phyloP scores from a whole-genome alignment of 2,888 invertebrate species.

The Ophion costatus region DNA sequence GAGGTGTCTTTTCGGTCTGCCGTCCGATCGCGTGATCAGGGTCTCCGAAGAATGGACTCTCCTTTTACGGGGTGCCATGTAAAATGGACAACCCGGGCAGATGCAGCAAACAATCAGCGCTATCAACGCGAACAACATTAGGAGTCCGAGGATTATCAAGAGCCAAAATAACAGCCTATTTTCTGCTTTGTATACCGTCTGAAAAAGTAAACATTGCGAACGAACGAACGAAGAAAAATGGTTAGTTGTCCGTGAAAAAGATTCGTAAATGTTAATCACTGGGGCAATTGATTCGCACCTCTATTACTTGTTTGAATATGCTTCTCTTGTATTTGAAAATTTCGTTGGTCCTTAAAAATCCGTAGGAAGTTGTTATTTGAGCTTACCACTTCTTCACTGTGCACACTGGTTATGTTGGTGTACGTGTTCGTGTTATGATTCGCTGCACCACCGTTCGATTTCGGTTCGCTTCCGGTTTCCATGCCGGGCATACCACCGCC shows the following conservation, averaged over 20 bases:
- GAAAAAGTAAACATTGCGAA: constrained; percentile 79
- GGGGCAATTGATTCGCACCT: no score
- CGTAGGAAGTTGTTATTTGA: constrained; percentile 20
- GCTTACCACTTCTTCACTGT: constrained; percentile 79
- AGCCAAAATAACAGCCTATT: constrained; percentile 91
- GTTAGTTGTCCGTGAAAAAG: background rate
- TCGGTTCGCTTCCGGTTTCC: constrained; percentile 59
- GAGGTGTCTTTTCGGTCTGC: constrained; percentile 77
- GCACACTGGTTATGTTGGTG: constrained; percentile 67
- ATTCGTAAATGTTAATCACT: background rate
- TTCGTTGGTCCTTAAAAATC: background rate
- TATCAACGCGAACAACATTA: constrained; percentile 89
- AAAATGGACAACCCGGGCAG: constrained; percentile 93
- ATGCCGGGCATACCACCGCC: constrained; percentile 71
- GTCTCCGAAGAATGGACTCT: constrained; percentile 81
- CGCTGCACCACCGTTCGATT: constrained; percentile 50
- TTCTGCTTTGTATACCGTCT: constrained; percentile 90
- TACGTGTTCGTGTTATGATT: constrained; percentile 64
- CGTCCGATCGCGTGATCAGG: constrained; percentile 76
- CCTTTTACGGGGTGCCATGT: constrained; percentile 88
- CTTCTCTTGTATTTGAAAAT: background rate
- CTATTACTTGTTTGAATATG: no score
- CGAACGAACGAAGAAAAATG: background rate
- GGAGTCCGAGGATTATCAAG: constrained; percentile 89
- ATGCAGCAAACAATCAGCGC: constrained; percentile 92